Evolutionary conservation across 2,797 vertebrate genomes (phyloP), one percentile per base, ranked within the genome.

Genomic region (Poeciliopsis presidionis): DNA sequence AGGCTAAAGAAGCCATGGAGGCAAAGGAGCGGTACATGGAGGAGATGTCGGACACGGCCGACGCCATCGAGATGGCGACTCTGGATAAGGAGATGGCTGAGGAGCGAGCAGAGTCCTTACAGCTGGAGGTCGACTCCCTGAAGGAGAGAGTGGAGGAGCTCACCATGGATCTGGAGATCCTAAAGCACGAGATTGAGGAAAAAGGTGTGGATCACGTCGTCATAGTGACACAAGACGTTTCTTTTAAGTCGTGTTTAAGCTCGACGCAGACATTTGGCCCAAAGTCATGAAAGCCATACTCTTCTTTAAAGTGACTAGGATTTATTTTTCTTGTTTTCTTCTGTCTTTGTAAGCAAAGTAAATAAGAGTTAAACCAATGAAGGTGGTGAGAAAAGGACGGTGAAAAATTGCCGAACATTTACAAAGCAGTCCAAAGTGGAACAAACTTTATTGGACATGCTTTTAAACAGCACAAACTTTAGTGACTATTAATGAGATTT

Each of bases 51-150:
- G 98, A 99, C 93, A 99, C 98, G 0, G 98, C 98, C 0, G 98
- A 99, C 0, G 98, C 98, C 13, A 98, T 99, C 0, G 98, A 99
- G 92, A 99, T 99, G 98, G 98, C 98, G 18, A 99, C 98, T 0
- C 95, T 99, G 93, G 98, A 99, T 89, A 99, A 99, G 91, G 98
- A 99, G 95, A 99, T 99, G 98, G 98, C 98, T 0, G 98, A 99
- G 74, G 98, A 99, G 91, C 89, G 97, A 49, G 97, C 97, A 0
- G 98, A 99, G 94, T 99, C 98, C 13, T 93, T 99, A 92, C 98
- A 99, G 92, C 96, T 97, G 92, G 98, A 99, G 92, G 96, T 97
- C 59, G 98, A 99, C 79, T 96, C 97, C 0, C 87, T 97, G 72
- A 98, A 98, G 87, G 98, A 99, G 89, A 97, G 95, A 73, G 96